Conservation (phyloP, 2,888 invertebrate species). For the Automeris io region DNA sequence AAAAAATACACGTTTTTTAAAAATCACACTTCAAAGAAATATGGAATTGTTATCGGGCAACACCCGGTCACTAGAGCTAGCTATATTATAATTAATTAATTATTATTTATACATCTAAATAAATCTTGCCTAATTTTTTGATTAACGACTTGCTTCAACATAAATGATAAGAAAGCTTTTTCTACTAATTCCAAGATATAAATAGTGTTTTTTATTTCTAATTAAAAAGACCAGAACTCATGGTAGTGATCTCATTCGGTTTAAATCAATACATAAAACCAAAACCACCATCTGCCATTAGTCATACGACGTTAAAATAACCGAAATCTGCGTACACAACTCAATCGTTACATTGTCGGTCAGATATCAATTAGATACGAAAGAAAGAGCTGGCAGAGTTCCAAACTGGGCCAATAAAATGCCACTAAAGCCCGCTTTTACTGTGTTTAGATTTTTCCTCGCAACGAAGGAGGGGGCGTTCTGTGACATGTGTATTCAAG, state of each 20-base stretch:
- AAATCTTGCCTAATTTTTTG: too few relatives aligned
- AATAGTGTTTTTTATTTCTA: not conserved
- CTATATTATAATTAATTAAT: too few relatives aligned
- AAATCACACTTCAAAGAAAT: too few relatives aligned
- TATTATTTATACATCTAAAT: too few relatives aligned
- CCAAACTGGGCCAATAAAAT: constrained; percentile 66
- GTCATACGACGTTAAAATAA: constrained; percentile 8
- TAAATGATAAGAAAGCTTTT: too few relatives aligned
- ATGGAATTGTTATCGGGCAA: too few relatives aligned
- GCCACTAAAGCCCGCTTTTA: constrained; percentile 58
- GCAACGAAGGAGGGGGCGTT: constrained; percentile 25
- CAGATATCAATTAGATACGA: constrained; percentile 68
- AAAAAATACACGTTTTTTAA: too few relatives aligned
- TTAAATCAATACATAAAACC: constrained; percentile 17
- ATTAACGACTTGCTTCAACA: too few relatives aligned
- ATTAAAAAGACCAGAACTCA: not conserved
- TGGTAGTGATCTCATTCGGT: not conserved
- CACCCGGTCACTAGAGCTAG: too few relatives aligned
- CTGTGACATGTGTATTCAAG: constrained; percentile 41
- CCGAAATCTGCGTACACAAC: constrained; percentile 30
- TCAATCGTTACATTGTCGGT: constrained; percentile 44
- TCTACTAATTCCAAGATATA: not conserved
- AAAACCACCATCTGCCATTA: constrained; percentile 19
- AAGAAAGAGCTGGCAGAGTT: constrained; percentile 48
- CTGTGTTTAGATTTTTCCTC: constrained; percentile 64